A percentile compares a stretch with the other conserved stretches of the same genome.
phyloP scores from a whole-genome alignment of 2,113 vertebrate genomes.

The Antigone vipio region DNA sequence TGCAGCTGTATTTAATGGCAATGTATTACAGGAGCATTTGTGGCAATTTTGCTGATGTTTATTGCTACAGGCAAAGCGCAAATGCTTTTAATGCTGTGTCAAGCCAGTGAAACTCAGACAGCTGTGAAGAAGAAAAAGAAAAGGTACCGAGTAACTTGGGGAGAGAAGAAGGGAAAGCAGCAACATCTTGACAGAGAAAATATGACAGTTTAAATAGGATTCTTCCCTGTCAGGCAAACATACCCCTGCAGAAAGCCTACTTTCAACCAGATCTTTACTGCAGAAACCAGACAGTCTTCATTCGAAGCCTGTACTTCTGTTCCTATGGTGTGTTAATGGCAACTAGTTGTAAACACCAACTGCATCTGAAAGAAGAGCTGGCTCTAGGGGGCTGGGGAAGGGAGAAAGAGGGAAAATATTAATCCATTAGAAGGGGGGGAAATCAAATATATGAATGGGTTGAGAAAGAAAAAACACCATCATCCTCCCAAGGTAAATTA shows the following conservation, averaged over 20 bases:
- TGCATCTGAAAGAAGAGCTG: neutral
- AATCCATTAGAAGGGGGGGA: neutral
- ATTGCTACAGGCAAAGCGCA: neutral
- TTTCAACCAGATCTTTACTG: neutral
- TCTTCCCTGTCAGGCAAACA: neutral
- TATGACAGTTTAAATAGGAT: neutral
- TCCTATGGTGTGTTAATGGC: neutral
- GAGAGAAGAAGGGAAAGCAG: neutral
- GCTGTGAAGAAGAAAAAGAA: neutral
- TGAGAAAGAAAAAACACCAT: neutral
- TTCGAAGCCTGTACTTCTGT: neutral
- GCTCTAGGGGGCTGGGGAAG: neutral
- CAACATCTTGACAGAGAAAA: neutral
- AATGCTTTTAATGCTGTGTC: neutral
- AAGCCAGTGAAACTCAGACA: neutral
- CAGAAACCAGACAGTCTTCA: neutral
- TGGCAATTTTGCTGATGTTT: neutral
- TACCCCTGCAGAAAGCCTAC: neutral
- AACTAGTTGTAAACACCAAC: neutral
- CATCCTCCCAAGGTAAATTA: neutral
- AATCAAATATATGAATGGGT: neutral
- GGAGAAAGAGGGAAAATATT: neutral
- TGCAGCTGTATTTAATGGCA: neutral
- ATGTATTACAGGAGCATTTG: neutral
- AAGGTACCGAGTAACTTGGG: rapidly evolving